These are phyloP conservation scores for Manacus vitellinus DNA, from an alignment of 2,113 vertebrate genomes.

Conservation along the genomic window DNA sequence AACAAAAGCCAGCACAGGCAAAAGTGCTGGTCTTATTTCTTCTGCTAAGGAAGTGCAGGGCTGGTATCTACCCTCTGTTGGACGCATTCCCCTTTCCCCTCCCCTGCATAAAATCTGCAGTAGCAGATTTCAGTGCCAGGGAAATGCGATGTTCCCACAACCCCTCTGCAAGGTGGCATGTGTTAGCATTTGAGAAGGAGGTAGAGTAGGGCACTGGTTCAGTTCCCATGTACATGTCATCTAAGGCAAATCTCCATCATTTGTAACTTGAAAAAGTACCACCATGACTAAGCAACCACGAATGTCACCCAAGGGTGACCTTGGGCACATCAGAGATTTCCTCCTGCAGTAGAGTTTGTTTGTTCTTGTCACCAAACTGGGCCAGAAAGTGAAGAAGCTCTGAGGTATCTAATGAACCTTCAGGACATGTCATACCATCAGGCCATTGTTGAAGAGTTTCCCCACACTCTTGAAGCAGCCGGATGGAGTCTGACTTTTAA, in stretches of 20 bases:
- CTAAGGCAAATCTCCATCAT: neutral
- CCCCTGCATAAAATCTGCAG: neutral
- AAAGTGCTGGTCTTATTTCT: neutral
- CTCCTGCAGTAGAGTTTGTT: neutral
- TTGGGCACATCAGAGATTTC: neutral
- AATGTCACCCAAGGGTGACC: neutral
- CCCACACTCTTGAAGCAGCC: slow-evolving; percentile 74
- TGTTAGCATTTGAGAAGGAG: neutral
- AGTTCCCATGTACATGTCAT: neutral
- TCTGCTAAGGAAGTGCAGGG: neutral
- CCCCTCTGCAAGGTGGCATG: fast-evolving
- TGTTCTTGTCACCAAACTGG: neutral
- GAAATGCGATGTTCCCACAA: neutral
- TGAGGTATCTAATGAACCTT: neutral
- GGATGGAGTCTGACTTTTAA: slow-evolving; percentile 36
- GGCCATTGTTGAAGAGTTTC: slow-evolving; percentile 72
- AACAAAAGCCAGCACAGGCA: neutral
- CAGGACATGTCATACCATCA: slow-evolving; percentile 61
- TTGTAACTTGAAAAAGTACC: neutral
- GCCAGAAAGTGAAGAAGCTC: neutral
- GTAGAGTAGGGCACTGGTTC: neutral
- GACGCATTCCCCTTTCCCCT: neutral
- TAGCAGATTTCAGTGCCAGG: neutral
- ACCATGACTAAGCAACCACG: neutral
- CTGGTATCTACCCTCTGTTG: neutral